phyloP scores from a whole-genome alignment of 2,888 invertebrate species.

The Trichogramma evanescens region DNA sequence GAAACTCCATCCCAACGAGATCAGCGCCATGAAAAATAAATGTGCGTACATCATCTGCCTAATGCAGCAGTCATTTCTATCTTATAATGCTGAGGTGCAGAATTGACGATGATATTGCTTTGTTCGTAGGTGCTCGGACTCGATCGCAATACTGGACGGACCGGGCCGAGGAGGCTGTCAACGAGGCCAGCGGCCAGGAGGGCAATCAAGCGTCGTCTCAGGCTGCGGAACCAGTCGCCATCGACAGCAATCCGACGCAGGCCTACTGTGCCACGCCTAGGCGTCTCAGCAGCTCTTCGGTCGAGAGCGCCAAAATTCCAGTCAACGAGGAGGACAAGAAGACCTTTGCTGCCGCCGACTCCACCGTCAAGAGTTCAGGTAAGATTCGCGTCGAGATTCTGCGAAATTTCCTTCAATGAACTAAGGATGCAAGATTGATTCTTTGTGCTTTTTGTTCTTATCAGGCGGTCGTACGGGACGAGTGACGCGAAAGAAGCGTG shows the following conservation, averaged over 20 bases:
- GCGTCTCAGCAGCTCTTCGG: constrained; percentile 41
- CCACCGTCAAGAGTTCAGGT: constrained; percentile 32
- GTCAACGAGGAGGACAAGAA: constrained; percentile 41
- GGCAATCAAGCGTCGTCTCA: constrained; percentile 25
- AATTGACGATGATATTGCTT: neutral
- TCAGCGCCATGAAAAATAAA: constrained; percentile 49
- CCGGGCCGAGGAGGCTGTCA: constrained; percentile 28
- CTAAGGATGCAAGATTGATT: neutral
- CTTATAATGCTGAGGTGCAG: no score
- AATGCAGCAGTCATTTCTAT: no score
- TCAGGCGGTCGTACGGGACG: constrained; percentile 30
- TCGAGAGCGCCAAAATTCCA: constrained; percentile 42
- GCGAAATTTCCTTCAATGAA: neutral
- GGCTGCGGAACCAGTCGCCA: constrained; percentile 33
- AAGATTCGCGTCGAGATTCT: neutral
- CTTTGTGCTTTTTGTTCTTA: neutral
- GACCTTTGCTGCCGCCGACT: constrained; percentile 40
- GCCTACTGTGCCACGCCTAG: constrained; percentile 42
- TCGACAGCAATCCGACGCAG: constrained; percentile 39
- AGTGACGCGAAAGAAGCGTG: constrained; percentile 53
- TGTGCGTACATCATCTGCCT: constrained; percentile 25
- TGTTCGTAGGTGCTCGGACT: neutral
- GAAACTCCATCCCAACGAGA: constrained; percentile 57
- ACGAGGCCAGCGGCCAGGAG: constrained; percentile 8
- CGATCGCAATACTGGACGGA: constrained; percentile 34